Evolutionary conservation across 2,797 vertebrate species (phyloP).

Genomic region (Acanthopagrus latus): DNA sequence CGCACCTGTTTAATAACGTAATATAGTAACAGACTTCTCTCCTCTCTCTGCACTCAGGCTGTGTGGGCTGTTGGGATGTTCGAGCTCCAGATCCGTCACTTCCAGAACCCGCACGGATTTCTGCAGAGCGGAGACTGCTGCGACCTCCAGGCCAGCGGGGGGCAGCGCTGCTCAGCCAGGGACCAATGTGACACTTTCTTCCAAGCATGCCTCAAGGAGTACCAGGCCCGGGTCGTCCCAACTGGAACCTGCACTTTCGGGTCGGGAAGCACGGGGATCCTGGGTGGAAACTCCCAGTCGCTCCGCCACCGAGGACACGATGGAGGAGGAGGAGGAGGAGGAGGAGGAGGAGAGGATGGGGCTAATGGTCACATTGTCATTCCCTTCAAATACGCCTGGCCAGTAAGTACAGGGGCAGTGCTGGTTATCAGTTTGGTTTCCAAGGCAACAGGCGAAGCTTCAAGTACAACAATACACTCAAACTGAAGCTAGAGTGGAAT

Average conservation of each 20-base stretch:
- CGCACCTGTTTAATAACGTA: neutral
- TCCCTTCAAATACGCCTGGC: slow-evolving; percentile 89
- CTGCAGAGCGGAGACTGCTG: slow-evolving; percentile 86
- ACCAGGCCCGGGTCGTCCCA: slow-evolving; percentile 84
- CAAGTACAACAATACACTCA: slow-evolving; percentile 69
- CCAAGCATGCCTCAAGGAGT: slow-evolving; percentile 88
- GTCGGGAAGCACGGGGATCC: slow-evolving; percentile 78
- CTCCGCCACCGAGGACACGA: slow-evolving; percentile 73
- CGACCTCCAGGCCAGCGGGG: slow-evolving; percentile 75
- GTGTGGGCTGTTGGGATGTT: slow-evolving; percentile 83
- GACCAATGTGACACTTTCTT: slow-evolving; percentile 88
- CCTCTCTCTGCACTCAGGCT: slow-evolving; percentile 64
- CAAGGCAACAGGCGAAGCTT: slow-evolving; percentile 79
- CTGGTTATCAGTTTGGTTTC: slow-evolving; percentile 74
- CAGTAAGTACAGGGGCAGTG: slow-evolving; percentile 83
- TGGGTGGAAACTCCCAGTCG: slow-evolving; percentile 85
- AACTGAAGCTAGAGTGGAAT: slow-evolving; percentile 67
- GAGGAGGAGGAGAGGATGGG: slow-evolving; percentile 66
- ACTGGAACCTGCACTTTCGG: slow-evolving; percentile 86
- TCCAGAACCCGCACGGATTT: slow-evolving; percentile 83
- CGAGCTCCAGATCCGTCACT: slow-evolving; percentile 87
- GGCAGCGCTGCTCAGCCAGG: slow-evolving; percentile 78
- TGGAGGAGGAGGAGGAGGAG: slow-evolving; percentile 54
- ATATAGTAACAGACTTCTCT: neutral
- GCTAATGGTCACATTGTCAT: slow-evolving; percentile 82